A percentile compares a stretch with the other conserved stretches of the same genome.
phyloP scores from a whole-genome alignment of 2,797 vertebrate species.

The Tragopan temminckii region DNA sequence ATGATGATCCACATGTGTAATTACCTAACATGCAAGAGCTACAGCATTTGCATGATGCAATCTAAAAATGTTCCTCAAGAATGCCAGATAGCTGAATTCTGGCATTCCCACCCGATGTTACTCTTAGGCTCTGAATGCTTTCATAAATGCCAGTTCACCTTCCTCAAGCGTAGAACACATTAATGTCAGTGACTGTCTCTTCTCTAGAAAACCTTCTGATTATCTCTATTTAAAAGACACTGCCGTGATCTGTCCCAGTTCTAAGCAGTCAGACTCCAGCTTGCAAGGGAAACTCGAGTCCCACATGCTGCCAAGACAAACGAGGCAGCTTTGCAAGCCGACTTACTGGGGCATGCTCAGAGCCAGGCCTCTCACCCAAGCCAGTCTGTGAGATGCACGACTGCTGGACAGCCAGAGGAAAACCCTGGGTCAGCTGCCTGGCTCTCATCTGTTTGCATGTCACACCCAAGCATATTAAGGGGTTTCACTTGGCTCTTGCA shows the following conservation, averaged over 20 bases:
- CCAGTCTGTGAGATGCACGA: background rate
- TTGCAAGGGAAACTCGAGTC: background rate
- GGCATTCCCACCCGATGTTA: background rate
- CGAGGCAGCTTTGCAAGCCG: background rate
- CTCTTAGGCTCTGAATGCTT: background rate
- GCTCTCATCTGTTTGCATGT: background rate
- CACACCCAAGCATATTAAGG: background rate
- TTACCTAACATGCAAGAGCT: slow-evolving; percentile 9
- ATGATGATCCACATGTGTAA: background rate
- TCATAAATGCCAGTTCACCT: background rate
- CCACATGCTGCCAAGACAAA: accelerated
- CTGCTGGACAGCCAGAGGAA: slow-evolving; percentile 7
- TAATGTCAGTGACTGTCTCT: background rate
- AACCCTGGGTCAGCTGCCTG: background rate
- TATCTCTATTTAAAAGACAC: background rate
- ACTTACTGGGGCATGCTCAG: background rate
- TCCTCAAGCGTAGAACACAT: background rate
- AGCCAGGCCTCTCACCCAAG: accelerated
- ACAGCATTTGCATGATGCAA: background rate
- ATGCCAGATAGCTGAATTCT: background rate
- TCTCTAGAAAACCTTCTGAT: background rate
- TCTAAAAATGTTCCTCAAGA: slow-evolving; percentile 1
- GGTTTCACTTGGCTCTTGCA: background rate
- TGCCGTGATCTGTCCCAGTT: background rate
- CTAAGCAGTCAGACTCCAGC: background rate